Evolutionary conservation across 2,113 vertebrate genomes (phyloP).

Genomic region (Dendrocopos noguchii): DNA sequence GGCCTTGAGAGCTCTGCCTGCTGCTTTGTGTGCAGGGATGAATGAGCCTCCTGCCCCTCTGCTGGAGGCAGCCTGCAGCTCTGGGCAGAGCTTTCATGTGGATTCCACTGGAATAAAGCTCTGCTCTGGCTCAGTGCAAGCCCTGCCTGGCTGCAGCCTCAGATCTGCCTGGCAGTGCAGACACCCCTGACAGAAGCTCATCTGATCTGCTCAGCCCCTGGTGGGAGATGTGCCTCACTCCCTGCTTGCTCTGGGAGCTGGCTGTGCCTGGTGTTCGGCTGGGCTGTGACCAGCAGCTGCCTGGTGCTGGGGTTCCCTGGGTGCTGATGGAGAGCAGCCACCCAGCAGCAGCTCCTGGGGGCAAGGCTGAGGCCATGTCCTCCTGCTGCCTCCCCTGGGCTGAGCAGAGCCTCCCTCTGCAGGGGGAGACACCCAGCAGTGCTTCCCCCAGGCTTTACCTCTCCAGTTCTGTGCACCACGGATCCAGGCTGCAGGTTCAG

Average conservation of each 20-base stretch:
- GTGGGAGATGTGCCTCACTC: not conserved
- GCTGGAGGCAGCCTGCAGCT: rapidly evolving
- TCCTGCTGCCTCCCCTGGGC: not conserved
- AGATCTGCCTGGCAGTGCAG: not conserved
- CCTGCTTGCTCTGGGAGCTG: not conserved
- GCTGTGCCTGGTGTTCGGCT: not conserved
- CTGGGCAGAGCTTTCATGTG: not conserved
- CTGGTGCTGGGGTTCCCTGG: rapidly evolving
- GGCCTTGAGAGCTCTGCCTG: not conserved
- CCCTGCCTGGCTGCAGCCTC: not conserved
- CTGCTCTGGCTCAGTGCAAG: no score
- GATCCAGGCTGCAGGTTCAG: not conserved
- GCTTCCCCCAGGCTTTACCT: not conserved
- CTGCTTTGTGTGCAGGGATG: not conserved
- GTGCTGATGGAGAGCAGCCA: not conserved
- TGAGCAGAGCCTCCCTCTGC: not conserved
- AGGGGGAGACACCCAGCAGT: rapidly evolving
- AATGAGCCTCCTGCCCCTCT: rapidly evolving
- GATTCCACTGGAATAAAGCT: not conserved
- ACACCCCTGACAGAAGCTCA: not conserved
- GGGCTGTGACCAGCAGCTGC: not conserved
- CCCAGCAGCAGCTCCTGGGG: rapidly evolving
- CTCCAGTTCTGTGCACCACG: rapidly evolving
- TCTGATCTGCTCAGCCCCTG: not conserved
- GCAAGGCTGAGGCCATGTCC: not conserved